These are phyloP conservation scores for Rotaria macrura DNA, from an alignment of 2,888 invertebrate genomes.

Conservation along the genomic window DNA sequence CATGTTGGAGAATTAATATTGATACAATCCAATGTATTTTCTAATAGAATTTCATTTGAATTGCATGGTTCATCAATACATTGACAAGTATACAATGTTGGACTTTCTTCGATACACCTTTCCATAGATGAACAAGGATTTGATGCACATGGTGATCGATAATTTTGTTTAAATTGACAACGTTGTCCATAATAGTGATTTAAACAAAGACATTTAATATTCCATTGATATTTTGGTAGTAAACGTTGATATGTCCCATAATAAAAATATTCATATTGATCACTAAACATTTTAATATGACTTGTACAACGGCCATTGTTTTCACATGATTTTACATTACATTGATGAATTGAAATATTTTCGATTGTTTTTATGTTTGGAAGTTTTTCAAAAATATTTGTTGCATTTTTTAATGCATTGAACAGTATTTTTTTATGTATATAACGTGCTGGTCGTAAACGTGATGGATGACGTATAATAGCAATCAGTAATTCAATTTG, in stretches of 20 bases:
- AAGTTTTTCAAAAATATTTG: not conserved
- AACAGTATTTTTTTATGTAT: conserved; percentile 3
- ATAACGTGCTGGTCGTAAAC: not conserved
- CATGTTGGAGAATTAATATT: conserved; percentile 15
- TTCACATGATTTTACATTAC: not conserved
- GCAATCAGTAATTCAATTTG: conserved; percentile 7
- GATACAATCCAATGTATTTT: not conserved
- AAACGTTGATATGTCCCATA: not conserved
- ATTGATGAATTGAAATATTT: not conserved
- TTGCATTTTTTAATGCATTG: not conserved
- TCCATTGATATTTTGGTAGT: conserved; percentile 9
- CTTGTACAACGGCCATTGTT: not conserved
- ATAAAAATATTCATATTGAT: not conserved
- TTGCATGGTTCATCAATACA: conserved; percentile 17
- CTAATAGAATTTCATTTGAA: not conserved
- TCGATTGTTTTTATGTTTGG: not conserved
- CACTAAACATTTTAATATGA: not conserved
- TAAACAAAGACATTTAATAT: not conserved
- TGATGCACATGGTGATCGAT: not conserved
- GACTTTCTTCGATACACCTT: not conserved
- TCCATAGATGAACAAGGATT: not conserved
- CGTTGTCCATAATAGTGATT: not conserved
- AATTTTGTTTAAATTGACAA: conserved; percentile 2
- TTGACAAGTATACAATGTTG: not conserved
- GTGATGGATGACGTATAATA: not conserved